Conservation (phyloP, 2,113 vertebrate genomes). For the Sinocyclocheilus anshuiensis region DNA sequence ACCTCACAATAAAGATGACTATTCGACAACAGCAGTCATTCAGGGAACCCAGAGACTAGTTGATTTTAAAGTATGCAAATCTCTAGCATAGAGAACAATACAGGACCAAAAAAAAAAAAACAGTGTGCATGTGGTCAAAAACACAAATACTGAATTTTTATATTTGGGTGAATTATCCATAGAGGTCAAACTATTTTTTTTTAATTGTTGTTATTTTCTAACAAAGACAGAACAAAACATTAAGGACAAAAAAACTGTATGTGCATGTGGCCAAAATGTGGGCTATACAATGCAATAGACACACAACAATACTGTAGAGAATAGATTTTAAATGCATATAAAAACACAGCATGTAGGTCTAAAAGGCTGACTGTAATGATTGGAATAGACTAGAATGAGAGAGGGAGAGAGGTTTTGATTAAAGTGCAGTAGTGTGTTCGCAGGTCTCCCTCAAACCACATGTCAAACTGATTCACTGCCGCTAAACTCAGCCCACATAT, state of each 20-base stretch:
- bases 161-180: background rate
- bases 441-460: slow-evolving; percentile 27
- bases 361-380: background rate
- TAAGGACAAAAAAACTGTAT: background rate
- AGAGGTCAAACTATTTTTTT: too few species aligned
- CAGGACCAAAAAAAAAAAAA: too few species aligned
- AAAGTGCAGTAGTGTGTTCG: slow-evolving; percentile 36
- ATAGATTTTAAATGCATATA: too few species aligned
- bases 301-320: background rate
- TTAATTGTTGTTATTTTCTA: background rate
- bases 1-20: background rate
- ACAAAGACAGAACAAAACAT: background rate
- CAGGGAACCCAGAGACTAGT: too few species aligned
- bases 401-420: slow-evolving; percentile 28
- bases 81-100: too few species aligned
- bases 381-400: background rate
- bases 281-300: background rate
- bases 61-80: too few species aligned
- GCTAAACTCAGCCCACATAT: slow-evolving; percentile 44
- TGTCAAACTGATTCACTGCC: slow-evolving; percentile 45
- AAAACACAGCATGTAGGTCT: too few species aligned
- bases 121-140: too few species aligned
- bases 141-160: background rate
- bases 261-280: background rate
- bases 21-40: too few species aligned